Percentiles rank a stretch among this genome's conserved stretches.
These are phyloP conservation scores for Pelvicachromis taeniatus DNA, from an alignment of 2,113 vertebrate species.

Conservation along the genomic window DNA sequence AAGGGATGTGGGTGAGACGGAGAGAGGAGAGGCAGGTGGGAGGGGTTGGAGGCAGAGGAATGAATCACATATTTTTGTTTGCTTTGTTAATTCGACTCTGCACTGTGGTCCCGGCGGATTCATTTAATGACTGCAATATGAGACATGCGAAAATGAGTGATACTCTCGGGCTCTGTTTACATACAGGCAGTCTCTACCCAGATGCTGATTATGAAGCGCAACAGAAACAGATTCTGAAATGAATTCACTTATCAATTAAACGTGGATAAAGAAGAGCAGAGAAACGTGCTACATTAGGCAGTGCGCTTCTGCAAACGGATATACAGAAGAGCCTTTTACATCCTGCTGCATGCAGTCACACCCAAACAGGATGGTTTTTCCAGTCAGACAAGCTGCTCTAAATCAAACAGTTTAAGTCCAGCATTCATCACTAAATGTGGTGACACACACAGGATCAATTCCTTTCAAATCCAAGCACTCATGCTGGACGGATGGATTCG, in stretches of 20 bases:
- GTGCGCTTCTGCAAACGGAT: neutral
- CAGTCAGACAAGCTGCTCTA: neutral
- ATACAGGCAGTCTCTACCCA: neutral
- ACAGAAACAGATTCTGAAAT: neutral
- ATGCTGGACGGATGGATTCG: neutral
- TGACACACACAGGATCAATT: neutral
- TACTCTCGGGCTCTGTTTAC: constrained; percentile 5
- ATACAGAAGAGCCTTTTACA: neutral
- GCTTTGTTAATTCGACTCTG: constrained; percentile 42
- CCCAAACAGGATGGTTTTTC: neutral
- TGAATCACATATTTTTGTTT: constrained; percentile 62
- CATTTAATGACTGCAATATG: constrained; percentile 4
- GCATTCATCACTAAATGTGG: neutral
- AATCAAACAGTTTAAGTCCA: neutral
- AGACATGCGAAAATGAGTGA: neutral
- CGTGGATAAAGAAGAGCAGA: neutral
- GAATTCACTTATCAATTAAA: neutral
- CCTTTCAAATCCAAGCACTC: neutral
- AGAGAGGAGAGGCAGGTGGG: neutral
- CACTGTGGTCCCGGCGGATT: constrained; percentile 5
- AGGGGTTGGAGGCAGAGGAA: neutral
- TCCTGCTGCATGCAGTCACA: neutral
- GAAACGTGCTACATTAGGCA: neutral
- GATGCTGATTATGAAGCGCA: neutral
- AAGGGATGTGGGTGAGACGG: constrained; percentile 15